A percentile compares a stretch with the other conserved stretches of the same genome.
These are phyloP conservation scores for Leptosomus discolor DNA, from an alignment of 2,113 vertebrate species.

Conservation along the genomic window DNA sequence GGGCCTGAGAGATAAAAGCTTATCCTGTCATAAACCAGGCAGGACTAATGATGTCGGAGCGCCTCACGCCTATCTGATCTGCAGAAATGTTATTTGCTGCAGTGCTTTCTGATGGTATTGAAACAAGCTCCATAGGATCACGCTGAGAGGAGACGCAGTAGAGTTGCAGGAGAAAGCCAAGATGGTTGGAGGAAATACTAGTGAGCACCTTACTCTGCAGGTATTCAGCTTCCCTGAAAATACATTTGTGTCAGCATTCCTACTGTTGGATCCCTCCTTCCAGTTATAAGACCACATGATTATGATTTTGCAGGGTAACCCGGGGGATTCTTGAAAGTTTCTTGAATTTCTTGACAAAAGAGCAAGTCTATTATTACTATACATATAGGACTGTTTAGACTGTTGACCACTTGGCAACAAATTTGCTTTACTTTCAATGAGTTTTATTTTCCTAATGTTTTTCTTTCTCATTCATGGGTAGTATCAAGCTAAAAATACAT, in stretches of 20 bases:
- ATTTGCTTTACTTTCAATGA: background rate
- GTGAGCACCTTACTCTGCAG: background rate
- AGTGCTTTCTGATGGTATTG: background rate
- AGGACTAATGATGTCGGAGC: background rate
- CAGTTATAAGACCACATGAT: background rate
- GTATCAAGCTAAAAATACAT: background rate
- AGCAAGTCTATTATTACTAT: background rate
- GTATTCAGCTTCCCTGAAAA: background rate
- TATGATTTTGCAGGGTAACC: background rate
- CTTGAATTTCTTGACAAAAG: background rate
- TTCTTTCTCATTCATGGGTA: background rate
- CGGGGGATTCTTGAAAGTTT: background rate
- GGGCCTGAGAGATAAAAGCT: background rate
- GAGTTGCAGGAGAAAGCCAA: background rate
- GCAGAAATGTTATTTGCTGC: background rate
- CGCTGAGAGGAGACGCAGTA: accelerated
- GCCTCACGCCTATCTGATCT: background rate
- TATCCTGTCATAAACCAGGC: background rate
- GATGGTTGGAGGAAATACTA: background rate
- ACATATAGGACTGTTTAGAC: background rate
- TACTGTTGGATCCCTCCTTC: background rate
- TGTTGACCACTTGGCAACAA: background rate
- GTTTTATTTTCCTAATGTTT: background rate
- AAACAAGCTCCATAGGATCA: background rate
- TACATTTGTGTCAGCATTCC: background rate